Evolutionary conservation across 2,797 vertebrate species (phyloP).

Genomic region (Aselliscus stoliczkanus): DNA sequence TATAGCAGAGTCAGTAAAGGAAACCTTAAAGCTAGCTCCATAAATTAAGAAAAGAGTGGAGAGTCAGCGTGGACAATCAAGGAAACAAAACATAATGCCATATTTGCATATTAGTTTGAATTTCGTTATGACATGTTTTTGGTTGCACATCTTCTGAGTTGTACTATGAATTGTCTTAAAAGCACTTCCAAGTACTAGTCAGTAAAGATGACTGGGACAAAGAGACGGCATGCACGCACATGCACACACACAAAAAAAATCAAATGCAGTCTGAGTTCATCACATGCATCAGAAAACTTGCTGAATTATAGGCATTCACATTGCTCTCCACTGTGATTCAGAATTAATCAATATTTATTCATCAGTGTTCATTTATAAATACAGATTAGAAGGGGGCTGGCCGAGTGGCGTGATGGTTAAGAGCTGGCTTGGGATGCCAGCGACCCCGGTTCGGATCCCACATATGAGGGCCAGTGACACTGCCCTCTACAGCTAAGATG

Average conservation of each 20-base stretch:
- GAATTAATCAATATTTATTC: neutral
- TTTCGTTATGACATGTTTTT: neutral
- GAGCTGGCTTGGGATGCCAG: too few relatives aligned
- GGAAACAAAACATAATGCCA: neutral
- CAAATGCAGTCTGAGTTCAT: neutral
- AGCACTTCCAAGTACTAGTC: neutral
- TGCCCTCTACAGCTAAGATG: too few relatives aligned
- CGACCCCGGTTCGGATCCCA: too few relatives aligned
- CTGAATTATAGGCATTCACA: neutral
- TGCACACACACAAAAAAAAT: neutral
- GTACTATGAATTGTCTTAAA: neutral
- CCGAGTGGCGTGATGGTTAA: too few relatives aligned
- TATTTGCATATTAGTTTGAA: neutral
- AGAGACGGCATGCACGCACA: neutral
- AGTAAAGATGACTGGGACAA: neutral
- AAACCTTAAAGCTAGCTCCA: neutral
- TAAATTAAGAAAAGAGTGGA: neutral
- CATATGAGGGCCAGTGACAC: too few relatives aligned
- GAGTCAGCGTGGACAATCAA: neutral
- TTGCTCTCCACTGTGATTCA: neutral
- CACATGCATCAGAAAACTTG: neutral
- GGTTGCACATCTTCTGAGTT: neutral
- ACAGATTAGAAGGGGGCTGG: neutral
- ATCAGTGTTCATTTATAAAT: neutral
- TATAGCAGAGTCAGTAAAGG: neutral